phyloP scores from a whole-genome alignment of 1,140 invertebrate genomes.

The Zaprionus nigranus region DNA sequence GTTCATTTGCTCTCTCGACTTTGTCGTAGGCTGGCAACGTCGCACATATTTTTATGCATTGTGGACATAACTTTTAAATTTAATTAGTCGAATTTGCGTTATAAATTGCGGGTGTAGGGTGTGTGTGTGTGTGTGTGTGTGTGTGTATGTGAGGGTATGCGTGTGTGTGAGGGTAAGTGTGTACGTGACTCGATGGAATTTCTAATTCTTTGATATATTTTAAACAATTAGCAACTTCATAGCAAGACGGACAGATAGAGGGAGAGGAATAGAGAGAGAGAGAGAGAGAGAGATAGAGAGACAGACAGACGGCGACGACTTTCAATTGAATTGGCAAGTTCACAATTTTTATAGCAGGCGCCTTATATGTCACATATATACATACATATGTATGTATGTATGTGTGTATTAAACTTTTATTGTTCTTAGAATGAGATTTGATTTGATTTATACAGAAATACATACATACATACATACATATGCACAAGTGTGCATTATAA shows the following conservation, averaged over 20 bases:
- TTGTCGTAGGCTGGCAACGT: slow-evolving; percentile 6
- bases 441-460: background rate
- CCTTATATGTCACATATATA: background rate
- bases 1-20: slow-evolving; percentile 4
- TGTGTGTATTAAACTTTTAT: background rate
- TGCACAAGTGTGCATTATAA: background rate
- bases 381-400: background rate
- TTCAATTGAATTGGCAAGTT: slow-evolving; percentile 28
- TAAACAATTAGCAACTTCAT: slow-evolving; percentile 21
- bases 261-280: background rate
- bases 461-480: no score
- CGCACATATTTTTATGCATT: slow-evolving; percentile 23
- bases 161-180: slow-evolving; percentile 13
- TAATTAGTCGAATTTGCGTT: slow-evolving; percentile 32
- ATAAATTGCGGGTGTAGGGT: slow-evolving; percentile 16
- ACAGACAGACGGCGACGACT: background rate
- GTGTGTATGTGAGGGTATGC: slow-evolving; percentile 16
- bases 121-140: slow-evolving; percentile 18
- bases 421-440: background rate
- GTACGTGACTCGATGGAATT: slow-evolving; percentile 28
- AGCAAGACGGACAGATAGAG: background rate
- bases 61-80: slow-evolving; percentile 30
- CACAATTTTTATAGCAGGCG: background rate
- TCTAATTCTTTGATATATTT: slow-evolving; percentile 39
- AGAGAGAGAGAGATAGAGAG: background rate